Evolutionary conservation across 1,140 invertebrate species (phyloP).

Genomic region (Drosophila sulfurigaster): DNA sequence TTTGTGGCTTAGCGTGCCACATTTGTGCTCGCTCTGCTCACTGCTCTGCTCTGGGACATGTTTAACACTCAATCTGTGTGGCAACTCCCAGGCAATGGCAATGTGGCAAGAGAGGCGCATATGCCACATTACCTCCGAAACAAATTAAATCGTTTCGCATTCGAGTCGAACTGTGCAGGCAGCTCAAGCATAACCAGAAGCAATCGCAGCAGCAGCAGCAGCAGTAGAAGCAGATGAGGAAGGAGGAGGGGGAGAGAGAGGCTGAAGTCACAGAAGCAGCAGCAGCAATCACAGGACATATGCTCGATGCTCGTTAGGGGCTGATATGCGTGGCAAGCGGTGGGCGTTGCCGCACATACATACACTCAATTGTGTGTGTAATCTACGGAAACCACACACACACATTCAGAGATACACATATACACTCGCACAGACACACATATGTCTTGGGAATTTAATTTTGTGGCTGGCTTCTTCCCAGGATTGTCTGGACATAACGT

Average conservation of each 20-base stretch:
- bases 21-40: not conserved
- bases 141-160: conserved; percentile 81
- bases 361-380: conserved; percentile 55
- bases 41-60: conserved; percentile 35
- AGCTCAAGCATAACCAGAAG: conserved; percentile 48
- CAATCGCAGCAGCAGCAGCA: conserved; percentile 2
- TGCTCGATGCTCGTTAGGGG: conserved; percentile 67
- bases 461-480: conserved; percentile 28
- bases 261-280: not conserved
- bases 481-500: conserved; percentile 44
- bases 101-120: conserved; percentile 21
- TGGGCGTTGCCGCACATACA: conserved; percentile 56
- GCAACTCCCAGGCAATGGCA: conserved; percentile 45
- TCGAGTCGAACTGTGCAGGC: conserved; percentile 49
- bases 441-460: conserved; percentile 47
- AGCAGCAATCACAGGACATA: conserved; percentile 30
- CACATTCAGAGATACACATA: not conserved
- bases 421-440: not conserved
- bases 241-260: too few relatives aligned
- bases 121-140: conserved; percentile 80
- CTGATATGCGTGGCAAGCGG: conserved; percentile 57
- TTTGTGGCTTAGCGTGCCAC: conserved; percentile 4
- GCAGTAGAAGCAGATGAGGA: not conserved
- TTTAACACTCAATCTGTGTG: conserved; percentile 80
- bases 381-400: conserved; percentile 62